A percentile compares a stretch with the other conserved stretches of the same genome.
phyloP scores from a whole-genome alignment of 2,888 invertebrate genomes.

The Brachynemurus nebulosus region DNA sequence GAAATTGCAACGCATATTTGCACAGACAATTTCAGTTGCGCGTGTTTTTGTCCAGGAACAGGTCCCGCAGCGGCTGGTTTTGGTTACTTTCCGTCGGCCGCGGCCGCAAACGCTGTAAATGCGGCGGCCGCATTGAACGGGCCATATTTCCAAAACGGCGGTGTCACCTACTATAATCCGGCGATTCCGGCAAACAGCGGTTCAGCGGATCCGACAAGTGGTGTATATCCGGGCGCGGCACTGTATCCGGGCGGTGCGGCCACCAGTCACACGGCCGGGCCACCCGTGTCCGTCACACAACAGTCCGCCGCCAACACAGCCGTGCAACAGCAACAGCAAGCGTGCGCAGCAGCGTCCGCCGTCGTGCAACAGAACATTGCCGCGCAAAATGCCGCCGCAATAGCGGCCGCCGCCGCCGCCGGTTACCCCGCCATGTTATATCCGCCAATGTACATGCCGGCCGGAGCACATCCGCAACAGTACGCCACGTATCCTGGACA shows the following conservation, averaged over 20 bases:
- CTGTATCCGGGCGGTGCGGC: slow-evolving; percentile 3
- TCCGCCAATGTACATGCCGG: slow-evolving; percentile 11
- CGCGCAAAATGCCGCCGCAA: slow-evolving; percentile 28
- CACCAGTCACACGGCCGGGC: not conserved
- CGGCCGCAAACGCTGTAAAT: slow-evolving; percentile 23
- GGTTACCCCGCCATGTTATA: slow-evolving; percentile 9
- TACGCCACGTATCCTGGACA: slow-evolving; percentile 7
- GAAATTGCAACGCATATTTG: too few relatives aligned
- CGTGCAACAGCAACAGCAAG: slow-evolving; percentile 1
- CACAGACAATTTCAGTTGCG: not conserved
- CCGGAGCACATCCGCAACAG: slow-evolving; percentile 8
- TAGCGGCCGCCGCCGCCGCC: slow-evolving; percentile 34
- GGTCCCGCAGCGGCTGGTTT: slow-evolving; percentile 10
- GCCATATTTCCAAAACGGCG: slow-evolving; percentile 28
- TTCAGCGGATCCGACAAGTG: slow-evolving; percentile 6
- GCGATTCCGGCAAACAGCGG: slow-evolving; percentile 5
- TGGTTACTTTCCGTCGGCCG: slow-evolving; percentile 29
- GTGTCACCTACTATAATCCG: slow-evolving; percentile 19
- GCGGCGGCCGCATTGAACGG: slow-evolving; percentile 31
- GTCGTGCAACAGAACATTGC: slow-evolving; percentile 30
- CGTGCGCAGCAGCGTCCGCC: slow-evolving; percentile 15
- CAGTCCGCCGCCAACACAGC: not conserved
- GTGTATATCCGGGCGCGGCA: slow-evolving; percentile 6
- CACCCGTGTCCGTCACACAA: slow-evolving; percentile 2
- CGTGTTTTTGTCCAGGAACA: slow-evolving; percentile 2